Evolutionary conservation across 2,113 vertebrate species (phyloP), one percentile per base, ranked within the genome.

Genomic region (Silurus asotus): DNA sequence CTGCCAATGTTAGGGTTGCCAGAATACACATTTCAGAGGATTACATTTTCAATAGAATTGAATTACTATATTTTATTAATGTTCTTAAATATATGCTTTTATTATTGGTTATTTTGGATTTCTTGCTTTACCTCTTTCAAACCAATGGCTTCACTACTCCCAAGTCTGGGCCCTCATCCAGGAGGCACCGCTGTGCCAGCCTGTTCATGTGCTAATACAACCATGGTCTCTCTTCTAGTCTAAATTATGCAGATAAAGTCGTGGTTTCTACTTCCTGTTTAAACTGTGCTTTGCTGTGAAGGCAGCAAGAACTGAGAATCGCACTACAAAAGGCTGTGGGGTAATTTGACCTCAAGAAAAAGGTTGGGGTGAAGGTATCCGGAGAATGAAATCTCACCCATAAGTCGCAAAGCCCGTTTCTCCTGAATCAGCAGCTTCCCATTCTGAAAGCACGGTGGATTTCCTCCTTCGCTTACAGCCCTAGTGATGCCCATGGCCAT

Each of bases 361-460:
- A 76, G 48, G 3, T 17, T 49, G 61, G 45, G 14, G 17, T 45
- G 56, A 67, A 83, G 28, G 9, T n/a, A 25, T 8, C 20, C 8
- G n/a, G 28, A 80, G 6, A 64, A 72, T 13, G 8, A 72, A 55
- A 70, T 19, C 90, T 93, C 86, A 95, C 94, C 94, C 94, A 95
- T 94, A 2, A 95, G 93, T 83, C 93, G 93, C 13, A 95, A 90
- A 25, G 95, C 94, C 87, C 93, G 92, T 84, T 90, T 95, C 87
- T 95, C 95, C 84, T 93, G 93, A 49, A 91, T 87, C 23, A 94
- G 92, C 5, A 93, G 89, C 76, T 93, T 93, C 83, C 91, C 92
- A 61, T 92, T 92, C 45, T 88, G 89, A 72, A 91, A 91, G 62
- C 90, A 89, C 37, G 91, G 88, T 2, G 92, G 58, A 9, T 92